Conservation (phyloP, 2,888 invertebrate genomes). For the Orthonevra nobilis region DNA sequence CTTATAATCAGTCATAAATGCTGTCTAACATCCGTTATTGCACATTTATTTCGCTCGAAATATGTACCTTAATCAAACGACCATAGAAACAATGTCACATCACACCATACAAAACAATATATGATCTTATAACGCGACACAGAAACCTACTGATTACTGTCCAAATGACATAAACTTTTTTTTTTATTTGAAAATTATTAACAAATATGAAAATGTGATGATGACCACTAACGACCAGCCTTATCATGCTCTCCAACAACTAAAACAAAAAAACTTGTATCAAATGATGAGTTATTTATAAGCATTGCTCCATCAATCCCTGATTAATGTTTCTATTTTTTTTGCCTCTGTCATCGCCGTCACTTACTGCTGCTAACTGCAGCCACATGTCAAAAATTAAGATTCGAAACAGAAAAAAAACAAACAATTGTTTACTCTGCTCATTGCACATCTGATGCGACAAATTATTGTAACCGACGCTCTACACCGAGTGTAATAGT, state of each 20-base stretch:
- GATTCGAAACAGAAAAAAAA: no score
- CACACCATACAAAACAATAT: not conserved
- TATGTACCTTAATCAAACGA: no score
- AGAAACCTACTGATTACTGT: not conserved
- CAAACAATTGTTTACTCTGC: conserved; percentile 16
- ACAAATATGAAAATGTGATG: not conserved
- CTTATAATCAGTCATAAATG: no score
- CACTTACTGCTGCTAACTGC: conserved; percentile 27
- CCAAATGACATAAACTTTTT: no score
- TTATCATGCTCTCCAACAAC: conserved; percentile 11
- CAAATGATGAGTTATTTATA: conserved; percentile 35
- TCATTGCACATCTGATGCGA: conserved; percentile 50
- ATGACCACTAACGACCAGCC: not conserved
- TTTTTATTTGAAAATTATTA: not conserved
- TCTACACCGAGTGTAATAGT: conserved; percentile 52
- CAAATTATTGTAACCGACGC: conserved; percentile 32
- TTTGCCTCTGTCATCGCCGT: conserved; percentile 18
- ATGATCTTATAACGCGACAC: not conserved
- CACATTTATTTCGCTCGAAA: no score
- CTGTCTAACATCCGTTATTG: no score
- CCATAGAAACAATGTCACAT: not conserved
- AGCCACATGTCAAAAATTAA: conserved; percentile 54
- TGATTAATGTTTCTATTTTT: conserved; percentile 34
- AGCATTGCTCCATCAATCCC: conserved; percentile 48
- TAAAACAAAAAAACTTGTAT: conserved; percentile 5